These are phyloP conservation scores for Mesoligia furuncula DNA, from an alignment of 2,888 invertebrate species.

Conservation along the genomic window DNA sequence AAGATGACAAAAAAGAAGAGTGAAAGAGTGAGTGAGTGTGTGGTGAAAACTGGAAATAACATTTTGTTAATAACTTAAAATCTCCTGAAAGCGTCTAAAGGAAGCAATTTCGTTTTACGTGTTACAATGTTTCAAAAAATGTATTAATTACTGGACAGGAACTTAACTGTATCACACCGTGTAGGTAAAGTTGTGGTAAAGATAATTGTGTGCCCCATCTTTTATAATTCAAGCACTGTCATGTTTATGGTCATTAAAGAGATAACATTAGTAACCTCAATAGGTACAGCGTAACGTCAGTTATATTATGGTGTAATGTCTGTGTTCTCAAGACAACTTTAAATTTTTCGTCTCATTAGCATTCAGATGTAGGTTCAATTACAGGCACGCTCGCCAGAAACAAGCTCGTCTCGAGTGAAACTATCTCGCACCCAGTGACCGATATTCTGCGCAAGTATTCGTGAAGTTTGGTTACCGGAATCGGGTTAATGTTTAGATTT, in stretches of 20 bases:
- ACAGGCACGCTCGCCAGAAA: constrained; percentile 68
- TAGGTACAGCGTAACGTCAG: background rate
- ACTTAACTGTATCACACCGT: background rate
- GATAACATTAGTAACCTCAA: constrained; percentile 9
- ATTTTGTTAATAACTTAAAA: background rate
- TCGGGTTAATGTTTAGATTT: constrained; percentile 91
- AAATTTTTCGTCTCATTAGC: constrained; percentile 55
- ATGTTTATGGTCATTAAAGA: constrained; percentile 22
- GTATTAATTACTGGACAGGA: background rate
- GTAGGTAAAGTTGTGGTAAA: constrained; percentile 13
- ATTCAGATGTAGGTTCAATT: constrained; percentile 66
- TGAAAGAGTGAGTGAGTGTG: too few species aligned
- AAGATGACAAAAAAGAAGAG: background rate
- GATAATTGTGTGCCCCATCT: constrained; percentile 7
- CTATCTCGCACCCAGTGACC: constrained; percentile 79
- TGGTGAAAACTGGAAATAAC: background rate
- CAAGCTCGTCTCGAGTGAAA: constrained; percentile 74
- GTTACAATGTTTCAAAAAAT: background rate
- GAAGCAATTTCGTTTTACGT: background rate
- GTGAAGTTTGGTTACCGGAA: constrained; percentile 87
- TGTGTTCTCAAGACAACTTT: background rate
- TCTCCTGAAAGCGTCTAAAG: background rate
- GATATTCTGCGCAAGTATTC: constrained; percentile 82
- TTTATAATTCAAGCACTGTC: constrained; percentile 10
- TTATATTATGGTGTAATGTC: background rate